Percentiles rank a stretch among this genome's conserved stretches.
Conservation (phyloP, 1,140 invertebrate species). For the Halyomorpha halys region DNA sequence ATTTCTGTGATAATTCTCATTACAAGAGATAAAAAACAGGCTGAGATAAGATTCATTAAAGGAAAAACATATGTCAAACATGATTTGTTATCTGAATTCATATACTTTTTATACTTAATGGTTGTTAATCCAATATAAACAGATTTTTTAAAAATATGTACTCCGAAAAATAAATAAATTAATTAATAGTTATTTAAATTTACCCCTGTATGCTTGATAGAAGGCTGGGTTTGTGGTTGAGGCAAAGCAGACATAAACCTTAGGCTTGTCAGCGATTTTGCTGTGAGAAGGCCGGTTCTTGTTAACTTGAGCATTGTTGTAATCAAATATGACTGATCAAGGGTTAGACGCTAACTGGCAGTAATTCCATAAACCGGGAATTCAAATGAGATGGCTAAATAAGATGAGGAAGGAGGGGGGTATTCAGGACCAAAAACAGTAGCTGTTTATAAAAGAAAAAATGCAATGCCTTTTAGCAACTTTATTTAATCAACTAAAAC, state of each 20-base stretch:
- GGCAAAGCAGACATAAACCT: constrained; percentile 21
- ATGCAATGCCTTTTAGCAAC: constrained; percentile 2
- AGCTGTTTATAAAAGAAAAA: neutral
- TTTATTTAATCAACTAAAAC: neutral
- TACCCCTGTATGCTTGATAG: constrained; percentile 24
- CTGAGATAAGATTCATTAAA: too few relatives aligned
- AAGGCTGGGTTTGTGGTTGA: constrained; percentile 13
- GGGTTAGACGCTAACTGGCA: too few relatives aligned
- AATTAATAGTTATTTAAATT: neutral
- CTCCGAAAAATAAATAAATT: too few relatives aligned
- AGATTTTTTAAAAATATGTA: too few relatives aligned
- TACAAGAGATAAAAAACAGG: too few relatives aligned
- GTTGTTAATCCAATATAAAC: too few relatives aligned
- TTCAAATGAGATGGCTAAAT: neutral
- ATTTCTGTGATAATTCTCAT: too few relatives aligned
- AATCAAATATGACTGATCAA: neutral
- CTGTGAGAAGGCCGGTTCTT: neutral
- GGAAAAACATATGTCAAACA: too few relatives aligned
- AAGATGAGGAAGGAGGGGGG: neutral
- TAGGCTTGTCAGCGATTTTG: neutral
- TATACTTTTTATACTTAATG: too few relatives aligned
- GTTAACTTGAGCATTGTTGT: neutral
- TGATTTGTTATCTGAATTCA: too few relatives aligned
- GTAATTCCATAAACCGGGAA: neutral
- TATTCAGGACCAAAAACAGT: too few relatives aligned